Conservation (phyloP, 1,140 invertebrate species). For the Belonocnema kinseyi region DNA sequence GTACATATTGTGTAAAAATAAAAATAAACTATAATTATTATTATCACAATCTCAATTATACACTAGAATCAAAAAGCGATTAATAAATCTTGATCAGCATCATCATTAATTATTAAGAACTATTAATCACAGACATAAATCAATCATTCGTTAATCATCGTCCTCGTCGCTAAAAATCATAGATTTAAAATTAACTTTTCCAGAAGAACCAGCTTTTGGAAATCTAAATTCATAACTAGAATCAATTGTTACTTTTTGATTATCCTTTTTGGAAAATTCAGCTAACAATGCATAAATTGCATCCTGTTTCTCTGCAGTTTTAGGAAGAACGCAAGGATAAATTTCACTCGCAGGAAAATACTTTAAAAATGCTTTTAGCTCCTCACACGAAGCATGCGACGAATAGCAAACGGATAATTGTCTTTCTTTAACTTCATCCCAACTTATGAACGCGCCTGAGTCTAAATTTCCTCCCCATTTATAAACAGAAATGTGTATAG, state of each 20-base stretch:
- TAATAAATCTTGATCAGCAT: neutral
- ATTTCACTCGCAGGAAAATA: conserved; percentile 77
- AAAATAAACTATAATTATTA: neutral
- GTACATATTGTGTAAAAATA: neutral
- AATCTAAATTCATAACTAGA: conserved; percentile 40
- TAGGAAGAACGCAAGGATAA: conserved; percentile 74
- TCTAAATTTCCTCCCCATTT: conserved; percentile 70
- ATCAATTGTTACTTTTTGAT: neutral
- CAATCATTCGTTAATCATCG: neutral
- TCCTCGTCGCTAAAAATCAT: conserved; percentile 54
- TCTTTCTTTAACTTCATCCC: conserved; percentile 39
- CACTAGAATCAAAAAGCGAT: too few relatives aligned
- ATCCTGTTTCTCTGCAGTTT: neutral
- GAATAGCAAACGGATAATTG: conserved; percentile 78
- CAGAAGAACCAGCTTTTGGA: conserved; percentile 33
- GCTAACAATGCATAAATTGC: conserved; percentile 48
- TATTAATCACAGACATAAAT: conserved; percentile 17
- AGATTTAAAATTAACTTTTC: conserved; percentile 46
- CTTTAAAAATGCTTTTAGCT: conserved; percentile 76
- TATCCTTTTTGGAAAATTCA: conserved; percentile 44
- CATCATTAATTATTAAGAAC: neutral
- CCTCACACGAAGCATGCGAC: conserved; percentile 79
- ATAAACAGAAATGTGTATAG: conserved; percentile 75
- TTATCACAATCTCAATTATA: too few relatives aligned
- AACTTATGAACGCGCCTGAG: neutral